These are phyloP conservation scores for Ameiurus melas DNA, from an alignment of 2,113 vertebrate species.

Conservation along the genomic window DNA sequence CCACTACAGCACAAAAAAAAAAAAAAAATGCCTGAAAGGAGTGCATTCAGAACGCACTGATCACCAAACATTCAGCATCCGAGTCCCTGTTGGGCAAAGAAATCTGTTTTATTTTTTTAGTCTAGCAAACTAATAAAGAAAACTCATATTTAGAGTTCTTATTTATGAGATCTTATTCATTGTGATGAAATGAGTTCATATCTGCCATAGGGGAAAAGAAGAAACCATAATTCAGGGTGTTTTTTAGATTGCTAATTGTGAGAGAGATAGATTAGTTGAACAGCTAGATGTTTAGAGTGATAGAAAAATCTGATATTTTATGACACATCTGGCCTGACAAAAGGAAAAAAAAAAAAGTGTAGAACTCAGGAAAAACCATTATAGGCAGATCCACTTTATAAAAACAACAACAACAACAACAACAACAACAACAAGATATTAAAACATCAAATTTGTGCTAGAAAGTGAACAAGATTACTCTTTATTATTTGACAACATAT, in stretches of 20 bases:
- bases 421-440: no score
- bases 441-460: neutral
- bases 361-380: neutral
- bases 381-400: neutral
- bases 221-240: neutral
- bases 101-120: conserved; percentile 45
- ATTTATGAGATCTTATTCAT: conserved; percentile 33
- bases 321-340: neutral
- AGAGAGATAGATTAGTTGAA: neutral
- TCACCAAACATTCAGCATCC: conserved; percentile 62
- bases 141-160: conserved; percentile 21
- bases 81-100: conserved; percentile 17
- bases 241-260: conserved; percentile 7
- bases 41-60: conserved; percentile 64
- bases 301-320: neutral
- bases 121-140: conserved; percentile 43
- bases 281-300: neutral
- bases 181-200: conserved; percentile 3
- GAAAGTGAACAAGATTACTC: neutral
- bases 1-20: conserved; percentile 56
- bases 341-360: neutral
- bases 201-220: neutral
- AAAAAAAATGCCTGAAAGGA: conserved; percentile 62
- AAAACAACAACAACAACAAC: no score
- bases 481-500: neutral